These are phyloP conservation scores for Schizaphis graminum DNA, from an alignment of 2,888 invertebrate species.

Conservation along the genomic window DNA sequence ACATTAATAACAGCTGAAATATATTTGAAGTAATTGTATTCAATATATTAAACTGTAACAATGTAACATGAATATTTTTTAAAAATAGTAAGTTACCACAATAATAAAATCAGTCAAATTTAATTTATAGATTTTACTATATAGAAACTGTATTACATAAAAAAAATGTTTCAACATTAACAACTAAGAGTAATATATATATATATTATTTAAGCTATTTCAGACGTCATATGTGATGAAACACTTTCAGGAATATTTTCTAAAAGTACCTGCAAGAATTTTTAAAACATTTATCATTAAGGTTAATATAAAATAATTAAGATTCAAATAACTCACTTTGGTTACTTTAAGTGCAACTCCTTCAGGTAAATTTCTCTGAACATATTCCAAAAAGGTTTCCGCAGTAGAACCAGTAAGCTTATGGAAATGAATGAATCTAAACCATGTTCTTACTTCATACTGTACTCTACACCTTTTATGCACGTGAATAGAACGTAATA, in stretches of 20 bases:
- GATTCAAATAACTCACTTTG: conserved; percentile 73
- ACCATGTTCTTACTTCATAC: conserved; percentile 95
- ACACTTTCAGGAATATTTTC: conserved; percentile 57
- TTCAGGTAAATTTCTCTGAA: conserved; percentile 96
- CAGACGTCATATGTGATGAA: conserved; percentile 1
- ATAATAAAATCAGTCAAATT: background rate
- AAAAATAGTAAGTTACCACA: background rate
- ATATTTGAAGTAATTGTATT: background rate
- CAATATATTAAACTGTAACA: background rate
- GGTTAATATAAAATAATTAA: background rate
- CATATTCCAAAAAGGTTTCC: conserved; percentile 94
- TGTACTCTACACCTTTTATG: conserved; percentile 95
- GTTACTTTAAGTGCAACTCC: conserved; percentile 94
- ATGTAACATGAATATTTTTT: background rate
- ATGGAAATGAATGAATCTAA: conserved; percentile 84
- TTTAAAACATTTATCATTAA: background rate
- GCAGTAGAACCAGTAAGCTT: conserved; percentile 95
- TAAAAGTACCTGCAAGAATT: conserved; percentile 50
- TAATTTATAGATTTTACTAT: background rate
- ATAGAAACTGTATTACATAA: background rate
- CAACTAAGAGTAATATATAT: conserved; percentile 3
- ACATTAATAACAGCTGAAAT: background rate
- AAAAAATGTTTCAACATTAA: conserved; percentile 10
- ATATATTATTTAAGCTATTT: background rate
- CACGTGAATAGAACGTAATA: conserved; percentile 90